Evolutionary conservation across 2,113 vertebrate species (phyloP), one percentile per base, ranked within the genome.

Genomic region (Neolamprologus hecqui): DNA sequence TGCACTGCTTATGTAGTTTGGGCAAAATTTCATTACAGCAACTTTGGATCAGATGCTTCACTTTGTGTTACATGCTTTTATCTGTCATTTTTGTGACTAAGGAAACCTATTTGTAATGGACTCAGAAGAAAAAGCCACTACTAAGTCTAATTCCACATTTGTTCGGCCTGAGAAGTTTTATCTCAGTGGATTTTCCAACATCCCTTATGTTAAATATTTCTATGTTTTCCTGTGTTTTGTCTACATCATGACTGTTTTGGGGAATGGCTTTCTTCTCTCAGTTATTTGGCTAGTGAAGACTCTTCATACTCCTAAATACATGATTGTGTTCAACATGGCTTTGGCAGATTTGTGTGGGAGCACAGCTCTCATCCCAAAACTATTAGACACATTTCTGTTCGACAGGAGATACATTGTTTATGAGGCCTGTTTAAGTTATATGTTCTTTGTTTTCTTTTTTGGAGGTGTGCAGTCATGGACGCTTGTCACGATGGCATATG

Each of bases 371-470:
- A 89, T 95, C 79, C 94, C 93, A 4, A 94, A 95, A 45, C 7
- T 94, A 1, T 84, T 95, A 9, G 92, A 95, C 5, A 93, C 86
- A 1, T 95, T 95, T 87, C 83, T 96, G 28, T 93, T 94, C 37
- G 47, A 94, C n/a, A 90, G 84, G 12, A 87, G 89, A 79, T 80
- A 86, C 49, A 92, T 96, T 6, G 9, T 82, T 6, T 96, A 96
- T 42, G 85, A 93, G 3, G 84, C 79, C 3, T 96, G 95, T 7
- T 84, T 96, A 28, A 84, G 85, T 55, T 91, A 93, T 19, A 92
- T 96, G 94, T 96, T 95, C 79, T 96, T 95, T 94, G 86, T 92
- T 57, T 83, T 26, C 0, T 13, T 55, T 1, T 55, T 55, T 55
- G 21, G 2, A 55, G 2, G 54, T 26, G 21, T 26, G 54, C 54